Percentiles rank a stretch among this genome's conserved stretches.
Conservation (phyloP, 2,888 invertebrate species). For the Papilio demoleus region DNA sequence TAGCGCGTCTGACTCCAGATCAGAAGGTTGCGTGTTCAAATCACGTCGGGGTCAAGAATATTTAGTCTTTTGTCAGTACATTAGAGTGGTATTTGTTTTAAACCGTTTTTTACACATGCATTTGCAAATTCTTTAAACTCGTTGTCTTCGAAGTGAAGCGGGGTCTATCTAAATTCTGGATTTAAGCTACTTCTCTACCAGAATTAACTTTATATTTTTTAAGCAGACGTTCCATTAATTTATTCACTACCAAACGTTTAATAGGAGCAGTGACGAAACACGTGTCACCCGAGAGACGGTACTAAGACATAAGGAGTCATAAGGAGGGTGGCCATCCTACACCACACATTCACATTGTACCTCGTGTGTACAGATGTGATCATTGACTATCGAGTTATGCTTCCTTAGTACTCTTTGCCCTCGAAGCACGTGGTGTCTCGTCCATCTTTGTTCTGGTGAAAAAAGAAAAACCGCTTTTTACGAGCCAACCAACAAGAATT, state of each 20-base stretch:
- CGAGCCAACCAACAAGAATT: too few relatives aligned
- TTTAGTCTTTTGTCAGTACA: background rate
- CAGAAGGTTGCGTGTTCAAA: constrained; percentile 53
- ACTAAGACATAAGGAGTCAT: background rate
- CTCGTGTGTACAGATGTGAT: background rate
- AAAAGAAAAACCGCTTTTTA: background rate
- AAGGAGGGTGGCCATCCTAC: background rate
- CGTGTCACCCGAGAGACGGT: background rate
- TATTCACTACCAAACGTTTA: too few relatives aligned
- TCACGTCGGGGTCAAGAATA: background rate
- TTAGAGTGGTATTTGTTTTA: too few relatives aligned
- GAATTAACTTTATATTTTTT: too few relatives aligned
- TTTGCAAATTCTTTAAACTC: too few relatives aligned
- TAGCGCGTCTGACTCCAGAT: constrained; percentile 86
- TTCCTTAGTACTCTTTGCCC: constrained; percentile 6
- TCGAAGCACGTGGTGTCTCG: constrained; percentile 4
- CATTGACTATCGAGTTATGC: background rate
- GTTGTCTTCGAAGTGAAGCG: too few relatives aligned
- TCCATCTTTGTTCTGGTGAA: background rate
- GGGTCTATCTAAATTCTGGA: too few relatives aligned
- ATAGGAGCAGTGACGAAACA: constrained; percentile 16
- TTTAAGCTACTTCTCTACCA: background rate
- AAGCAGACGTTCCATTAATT: too few relatives aligned
- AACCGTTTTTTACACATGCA: too few relatives aligned
- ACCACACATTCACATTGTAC: background rate